phyloP scores from a whole-genome alignment of 2,888 invertebrate genomes.

The Encarsia formosa region DNA sequence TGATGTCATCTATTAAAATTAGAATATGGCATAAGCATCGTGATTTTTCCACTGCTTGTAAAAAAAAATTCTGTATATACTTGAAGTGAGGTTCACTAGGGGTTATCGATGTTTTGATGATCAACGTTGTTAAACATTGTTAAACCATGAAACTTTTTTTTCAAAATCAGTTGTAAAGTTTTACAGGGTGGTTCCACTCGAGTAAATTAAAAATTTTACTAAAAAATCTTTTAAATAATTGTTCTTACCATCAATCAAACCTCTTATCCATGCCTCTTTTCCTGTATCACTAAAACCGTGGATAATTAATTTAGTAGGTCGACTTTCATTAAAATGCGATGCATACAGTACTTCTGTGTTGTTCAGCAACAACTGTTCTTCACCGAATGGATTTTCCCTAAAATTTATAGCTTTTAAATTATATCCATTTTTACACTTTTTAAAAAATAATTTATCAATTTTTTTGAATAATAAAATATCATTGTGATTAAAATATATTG shows the following conservation, averaged over 20 bases:
- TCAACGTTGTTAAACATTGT: constrained; percentile 24
- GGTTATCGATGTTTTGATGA: constrained; percentile 24
- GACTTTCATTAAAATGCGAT: constrained; percentile 43
- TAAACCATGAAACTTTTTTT: not conserved
- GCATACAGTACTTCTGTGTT: constrained; percentile 43
- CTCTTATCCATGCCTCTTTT: constrained; percentile 42
- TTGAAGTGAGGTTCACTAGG: constrained; percentile 18
- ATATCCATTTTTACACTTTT: too few species aligned
- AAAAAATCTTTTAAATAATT: not conserved
- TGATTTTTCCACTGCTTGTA: constrained; percentile 19
- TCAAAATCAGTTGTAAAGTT: constrained; percentile 12
- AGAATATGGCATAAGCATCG: constrained; percentile 13
- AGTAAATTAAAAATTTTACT: not conserved
- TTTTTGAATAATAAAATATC: too few species aligned
- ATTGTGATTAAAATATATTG: too few species aligned
- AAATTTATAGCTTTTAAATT: constrained; percentile 2
- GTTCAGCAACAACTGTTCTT: constrained; percentile 40
- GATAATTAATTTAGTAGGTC: constrained; percentile 42
- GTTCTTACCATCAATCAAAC: constrained; percentile 38
- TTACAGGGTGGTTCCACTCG: constrained; percentile 7
- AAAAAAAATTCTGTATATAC: constrained; percentile 21
- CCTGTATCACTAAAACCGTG: constrained; percentile 44
- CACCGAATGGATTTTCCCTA: constrained; percentile 43
- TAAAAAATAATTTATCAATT: too few species aligned
- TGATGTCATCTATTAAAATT: constrained; percentile 16